phyloP scores from a whole-genome alignment of 2,888 invertebrate genomes.

The Polylopha cassiicola region DNA sequence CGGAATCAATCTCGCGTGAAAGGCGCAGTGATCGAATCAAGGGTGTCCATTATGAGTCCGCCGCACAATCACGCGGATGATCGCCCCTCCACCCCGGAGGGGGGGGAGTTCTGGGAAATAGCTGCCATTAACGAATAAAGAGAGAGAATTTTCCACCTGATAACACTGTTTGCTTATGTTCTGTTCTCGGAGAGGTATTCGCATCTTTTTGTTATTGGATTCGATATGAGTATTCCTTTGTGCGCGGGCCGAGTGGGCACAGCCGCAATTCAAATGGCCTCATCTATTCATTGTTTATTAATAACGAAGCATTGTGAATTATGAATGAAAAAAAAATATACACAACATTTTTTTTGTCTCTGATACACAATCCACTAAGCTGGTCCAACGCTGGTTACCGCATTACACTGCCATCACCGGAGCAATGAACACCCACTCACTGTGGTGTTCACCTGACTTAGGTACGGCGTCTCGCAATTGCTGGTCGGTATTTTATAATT shows the following conservation, averaged over 20 bases:
- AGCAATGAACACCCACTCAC: no score
- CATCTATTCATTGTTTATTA: background rate
- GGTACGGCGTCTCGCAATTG: no score
- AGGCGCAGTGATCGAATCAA: conserved; percentile 60
- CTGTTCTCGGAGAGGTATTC: conserved; percentile 31
- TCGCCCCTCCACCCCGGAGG: conserved; percentile 26
- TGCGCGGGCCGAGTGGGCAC: conserved; percentile 9
- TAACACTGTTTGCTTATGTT: conserved; percentile 46
- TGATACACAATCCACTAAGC: no score
- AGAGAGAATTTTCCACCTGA: conserved; percentile 54
- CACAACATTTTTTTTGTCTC: no score
- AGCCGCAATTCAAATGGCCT: background rate
- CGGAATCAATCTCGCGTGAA: conserved; percentile 51
- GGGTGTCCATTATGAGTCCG: conserved; percentile 51
- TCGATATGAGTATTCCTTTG: conserved; percentile 33
- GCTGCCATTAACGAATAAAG: conserved; percentile 56
- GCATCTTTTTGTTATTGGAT: conserved; percentile 39
- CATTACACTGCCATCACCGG: no score
- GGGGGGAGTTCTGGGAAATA: conserved; percentile 38
- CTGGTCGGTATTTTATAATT: no score
- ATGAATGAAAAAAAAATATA: no score
- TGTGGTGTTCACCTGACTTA: no score
- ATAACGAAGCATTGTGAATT: background rate
- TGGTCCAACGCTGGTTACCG: no score
- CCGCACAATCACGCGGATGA: conserved; percentile 50